phyloP scores from a whole-genome alignment of 2,797 vertebrate species.

The Pitangus sulphuratus region DNA sequence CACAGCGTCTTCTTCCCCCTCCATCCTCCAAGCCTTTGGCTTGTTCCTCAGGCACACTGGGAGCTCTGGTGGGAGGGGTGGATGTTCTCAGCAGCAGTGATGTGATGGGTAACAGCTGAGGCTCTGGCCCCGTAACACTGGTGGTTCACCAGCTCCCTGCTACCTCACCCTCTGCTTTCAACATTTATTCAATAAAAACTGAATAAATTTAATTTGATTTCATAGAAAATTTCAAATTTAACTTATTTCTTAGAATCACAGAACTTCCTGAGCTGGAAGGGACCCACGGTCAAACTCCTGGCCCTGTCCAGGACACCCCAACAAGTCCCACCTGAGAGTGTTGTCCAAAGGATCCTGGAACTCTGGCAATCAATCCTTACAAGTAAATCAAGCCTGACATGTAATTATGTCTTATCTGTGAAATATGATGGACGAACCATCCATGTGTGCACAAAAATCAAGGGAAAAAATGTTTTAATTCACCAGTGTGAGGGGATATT shows the following conservation, averaged over 20 bases:
- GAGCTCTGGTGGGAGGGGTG: fast-evolving
- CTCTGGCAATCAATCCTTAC: neutral
- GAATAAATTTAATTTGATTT: too few species aligned
- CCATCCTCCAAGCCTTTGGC: fast-evolving
- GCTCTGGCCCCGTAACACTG: fast-evolving
- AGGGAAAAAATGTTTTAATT: neutral
- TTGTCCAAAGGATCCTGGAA: fast-evolving
- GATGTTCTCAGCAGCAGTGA: fast-evolving
- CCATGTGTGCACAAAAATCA: fast-evolving
- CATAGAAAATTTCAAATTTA: too few species aligned
- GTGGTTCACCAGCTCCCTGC: neutral
- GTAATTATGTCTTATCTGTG: neutral
- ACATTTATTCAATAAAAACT: neutral
- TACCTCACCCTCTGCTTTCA: neutral
- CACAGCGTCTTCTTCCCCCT: fast-evolving
- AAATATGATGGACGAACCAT: neutral
- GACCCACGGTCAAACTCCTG: neutral
- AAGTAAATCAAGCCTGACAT: fast-evolving
- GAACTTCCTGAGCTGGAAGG: neutral
- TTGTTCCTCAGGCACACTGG: fast-evolving
- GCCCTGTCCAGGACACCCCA: neutral
- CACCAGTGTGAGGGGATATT: neutral
- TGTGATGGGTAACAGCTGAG: neutral
- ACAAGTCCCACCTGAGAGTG: neutral
- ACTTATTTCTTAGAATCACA: neutral